Evolutionary conservation across 92 coral and sea anemone species (phyloP).

Genomic region (Anthopleura xanthogrammica): DNA sequence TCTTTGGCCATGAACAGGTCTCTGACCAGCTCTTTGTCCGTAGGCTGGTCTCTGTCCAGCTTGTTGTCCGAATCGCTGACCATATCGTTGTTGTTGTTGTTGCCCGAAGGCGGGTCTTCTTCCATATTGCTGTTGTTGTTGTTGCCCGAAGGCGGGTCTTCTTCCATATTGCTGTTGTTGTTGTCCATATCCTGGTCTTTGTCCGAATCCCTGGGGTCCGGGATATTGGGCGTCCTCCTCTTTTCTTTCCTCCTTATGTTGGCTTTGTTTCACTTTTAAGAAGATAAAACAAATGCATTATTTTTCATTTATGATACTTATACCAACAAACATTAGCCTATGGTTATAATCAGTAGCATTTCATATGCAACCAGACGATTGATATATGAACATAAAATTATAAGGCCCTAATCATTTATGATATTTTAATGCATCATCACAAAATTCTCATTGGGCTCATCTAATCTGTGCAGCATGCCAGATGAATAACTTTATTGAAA

Average conservation of each 20-base stretch:
- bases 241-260: not conserved
- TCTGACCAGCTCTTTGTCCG: slow-evolving; percentile 22
- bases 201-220: slow-evolving; percentile 8
- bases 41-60: slow-evolving; percentile 20
- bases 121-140: too few relatives aligned
- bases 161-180: slow-evolving; percentile 6
- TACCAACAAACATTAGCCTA: not conserved
- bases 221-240: slow-evolving; percentile 24
- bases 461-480: too few relatives aligned
- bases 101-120: too few relatives aligned
- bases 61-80: slow-evolving; percentile 21
- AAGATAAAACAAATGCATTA: not conserved
- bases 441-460: too few relatives aligned
- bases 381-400: too few relatives aligned
- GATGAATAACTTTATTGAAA: not conserved
- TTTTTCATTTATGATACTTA: not conserved
- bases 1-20: slow-evolving; percentile 31
- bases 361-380: too few relatives aligned
- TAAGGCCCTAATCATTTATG: too few relatives aligned
- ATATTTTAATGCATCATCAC: too few relatives aligned
- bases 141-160: too few relatives aligned
- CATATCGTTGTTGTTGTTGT: slow-evolving; percentile 21
- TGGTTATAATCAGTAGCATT: too few relatives aligned
- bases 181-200: slow-evolving; percentile 33
- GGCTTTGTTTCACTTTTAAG: not conserved